Evolutionary conservation across 2,797 vertebrate species (phyloP), one percentile per base, ranked within the genome.

Genomic region (Brotogeris chrysoptera): DNA sequence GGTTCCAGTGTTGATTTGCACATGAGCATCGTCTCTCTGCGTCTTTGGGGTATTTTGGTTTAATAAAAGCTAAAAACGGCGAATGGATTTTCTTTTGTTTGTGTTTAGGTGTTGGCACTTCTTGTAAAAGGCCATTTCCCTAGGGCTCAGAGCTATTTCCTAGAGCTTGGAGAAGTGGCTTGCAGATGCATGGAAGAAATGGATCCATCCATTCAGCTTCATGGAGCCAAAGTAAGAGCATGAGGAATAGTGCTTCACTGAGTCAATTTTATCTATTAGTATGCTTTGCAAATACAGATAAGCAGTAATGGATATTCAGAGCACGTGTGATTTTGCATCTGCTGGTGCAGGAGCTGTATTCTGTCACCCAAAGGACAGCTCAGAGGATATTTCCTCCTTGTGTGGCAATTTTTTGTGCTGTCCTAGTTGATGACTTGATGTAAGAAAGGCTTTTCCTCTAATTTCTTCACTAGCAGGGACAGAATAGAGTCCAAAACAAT

Each of bases 91-190:
- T 46, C 28, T 76, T 79, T 32, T 82, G 9, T 71, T 38, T 63
- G 28, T 76, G 36, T 77, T 44, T 84, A 99, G 99, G 99, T 99
- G 59, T 95, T 99, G 95, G 99, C 98, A 50, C 98, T 99, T 78
- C 98, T 99, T 92, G 99, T 99, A 30, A 99, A 98, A 41, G 99
- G 99, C 61, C 99, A 99, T 97, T 99, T 99, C 96, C 95, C 97
- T 77, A 82, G 99, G 88, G 96, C 98, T 60, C 99, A 99, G 71
- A 77, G 89, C 39, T 98, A 98, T 95, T 95, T 99, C 78, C 97
- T 98, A 82, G 99, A 99, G 69, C 98, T 99, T 69, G 98, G 98
- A 23, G 98, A 99, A 95, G 98, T 99, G 88, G 98, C 99, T 55
- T 98, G 98, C 88, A 98, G 96, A 65, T 99, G 99, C 98, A 98